Conservation (phyloP, 2,888 invertebrate species). For the Drosophila multiciliata region DNA sequence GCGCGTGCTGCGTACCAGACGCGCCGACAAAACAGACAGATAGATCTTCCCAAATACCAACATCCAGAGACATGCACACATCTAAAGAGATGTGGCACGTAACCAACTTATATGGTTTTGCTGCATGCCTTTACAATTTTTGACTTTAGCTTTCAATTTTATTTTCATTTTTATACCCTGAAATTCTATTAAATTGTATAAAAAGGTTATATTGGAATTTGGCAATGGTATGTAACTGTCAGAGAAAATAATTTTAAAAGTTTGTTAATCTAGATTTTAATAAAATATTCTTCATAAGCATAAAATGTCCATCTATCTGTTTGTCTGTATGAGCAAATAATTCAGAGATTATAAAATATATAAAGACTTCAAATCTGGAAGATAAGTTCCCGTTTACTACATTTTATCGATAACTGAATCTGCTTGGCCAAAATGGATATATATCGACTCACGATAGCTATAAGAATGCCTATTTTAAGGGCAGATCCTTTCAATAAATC, state of each 20-base stretch:
- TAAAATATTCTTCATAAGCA: neutral
- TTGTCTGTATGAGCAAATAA: neutral
- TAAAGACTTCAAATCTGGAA: neutral
- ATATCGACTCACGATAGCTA: neutral
- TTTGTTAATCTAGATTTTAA: too few species aligned
- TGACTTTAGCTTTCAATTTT: constrained; percentile 54
- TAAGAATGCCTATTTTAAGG: neutral
- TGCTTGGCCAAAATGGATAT: neutral
- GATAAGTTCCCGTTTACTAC: too few species aligned
- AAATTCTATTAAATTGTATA: neutral
- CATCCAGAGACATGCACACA: constrained; percentile 11
- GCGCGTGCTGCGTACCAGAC: constrained; percentile 68
- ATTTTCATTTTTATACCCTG: constrained; percentile 12
- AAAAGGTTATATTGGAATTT: neutral
- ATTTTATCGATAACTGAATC: neutral
- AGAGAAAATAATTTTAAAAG: neutral
- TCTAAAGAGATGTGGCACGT: constrained; percentile 24
- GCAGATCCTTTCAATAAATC: neutral
- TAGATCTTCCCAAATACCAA: constrained; percentile 24
- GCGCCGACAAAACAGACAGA: constrained; percentile 5
- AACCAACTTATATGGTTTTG: constrained; percentile 27
- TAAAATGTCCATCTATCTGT: neutral
- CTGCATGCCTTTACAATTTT: constrained; percentile 43
- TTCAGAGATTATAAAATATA: neutral
- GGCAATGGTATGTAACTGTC: neutral